phyloP scores from a whole-genome alignment of 2,113 vertebrate species.

The Tragelaphus strepsiceros region DNA sequence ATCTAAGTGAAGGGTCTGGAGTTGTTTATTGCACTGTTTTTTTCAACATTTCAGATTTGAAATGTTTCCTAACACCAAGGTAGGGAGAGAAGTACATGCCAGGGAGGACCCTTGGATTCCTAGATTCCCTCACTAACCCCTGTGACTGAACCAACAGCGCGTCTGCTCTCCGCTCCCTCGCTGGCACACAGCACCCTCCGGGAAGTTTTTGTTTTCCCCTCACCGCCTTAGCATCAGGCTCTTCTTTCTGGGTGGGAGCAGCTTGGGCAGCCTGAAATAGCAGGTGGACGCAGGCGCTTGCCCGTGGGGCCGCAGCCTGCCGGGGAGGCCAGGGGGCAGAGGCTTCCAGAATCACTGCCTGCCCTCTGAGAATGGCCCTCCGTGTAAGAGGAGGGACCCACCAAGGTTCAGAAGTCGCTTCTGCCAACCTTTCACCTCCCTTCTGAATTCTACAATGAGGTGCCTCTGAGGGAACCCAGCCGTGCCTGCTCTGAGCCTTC shows the following conservation, averaged over 20 bases:
- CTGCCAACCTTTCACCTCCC: not conserved
- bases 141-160: not conserved
- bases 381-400: not conserved
- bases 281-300: not conserved
- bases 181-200: not conserved
- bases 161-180: not conserved
- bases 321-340: not conserved
- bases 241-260: not conserved
- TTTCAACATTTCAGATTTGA: not conserved
- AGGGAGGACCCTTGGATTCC: not conserved
- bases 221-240: not conserved
- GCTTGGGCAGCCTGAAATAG: not conserved
- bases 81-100: not conserved
- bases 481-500: not conserved
- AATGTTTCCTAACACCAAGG: not conserved
- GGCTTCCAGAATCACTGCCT: not conserved
- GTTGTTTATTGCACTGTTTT: not conserved
- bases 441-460: not conserved
- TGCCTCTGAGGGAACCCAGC: not conserved
- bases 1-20: not conserved
- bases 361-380: not conserved
- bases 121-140: not conserved
- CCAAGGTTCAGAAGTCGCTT: not conserved
- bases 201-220: not conserved
- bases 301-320: not conserved